Evolutionary conservation across 2,113 vertebrate species (phyloP).

Genomic region (Pantherophis guttatus): DNA sequence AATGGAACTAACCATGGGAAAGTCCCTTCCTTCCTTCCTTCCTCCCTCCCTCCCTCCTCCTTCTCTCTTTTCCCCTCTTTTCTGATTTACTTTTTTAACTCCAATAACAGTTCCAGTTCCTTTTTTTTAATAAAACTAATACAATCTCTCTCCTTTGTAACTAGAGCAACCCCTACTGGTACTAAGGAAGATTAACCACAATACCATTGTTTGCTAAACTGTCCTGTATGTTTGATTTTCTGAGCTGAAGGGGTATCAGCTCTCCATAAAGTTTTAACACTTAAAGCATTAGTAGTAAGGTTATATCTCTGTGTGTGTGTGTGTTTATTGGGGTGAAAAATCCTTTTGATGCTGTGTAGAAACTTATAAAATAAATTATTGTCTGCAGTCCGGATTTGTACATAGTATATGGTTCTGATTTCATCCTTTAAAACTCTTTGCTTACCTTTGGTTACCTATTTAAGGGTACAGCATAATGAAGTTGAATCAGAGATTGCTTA

Average conservation of each 20-base stretch:
- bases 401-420: neutral
- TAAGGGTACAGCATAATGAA: neutral
- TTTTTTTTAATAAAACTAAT: neutral
- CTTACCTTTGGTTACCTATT: neutral
- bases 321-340: neutral
- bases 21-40: no score
- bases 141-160: constrained; percentile 21
- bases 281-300: neutral
- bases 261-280: neutral
- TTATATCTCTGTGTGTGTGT: neutral
- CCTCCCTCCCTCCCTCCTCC: no score
- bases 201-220: neutral
- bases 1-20: neutral
- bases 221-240: no score
- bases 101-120: neutral
- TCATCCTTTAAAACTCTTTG: neutral
- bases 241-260: neutral
- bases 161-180: constrained; percentile 63
- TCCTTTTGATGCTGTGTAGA: neutral
- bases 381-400: neutral
- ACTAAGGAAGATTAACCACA: neutral
- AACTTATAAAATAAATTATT: neutral
- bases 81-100: no score
- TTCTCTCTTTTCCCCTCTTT: no score
- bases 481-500: neutral